phyloP scores from a whole-genome alignment of 2,797 vertebrate genomes.

The Pantherophis vulpinus region DNA sequence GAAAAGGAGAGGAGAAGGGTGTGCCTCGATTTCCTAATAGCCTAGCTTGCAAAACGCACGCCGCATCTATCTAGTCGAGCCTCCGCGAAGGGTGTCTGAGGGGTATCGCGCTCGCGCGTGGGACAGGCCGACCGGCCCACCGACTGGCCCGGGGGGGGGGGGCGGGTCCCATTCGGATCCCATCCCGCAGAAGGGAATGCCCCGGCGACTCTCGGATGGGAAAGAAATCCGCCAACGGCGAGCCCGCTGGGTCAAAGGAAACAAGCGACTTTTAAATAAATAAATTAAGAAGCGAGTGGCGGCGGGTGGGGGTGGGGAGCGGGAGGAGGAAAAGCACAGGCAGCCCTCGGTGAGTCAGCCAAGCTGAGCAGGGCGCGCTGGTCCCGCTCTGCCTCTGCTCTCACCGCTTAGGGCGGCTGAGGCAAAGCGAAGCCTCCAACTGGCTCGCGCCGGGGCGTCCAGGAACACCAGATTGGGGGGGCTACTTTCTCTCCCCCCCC shows the following conservation, averaged over 20 bases:
- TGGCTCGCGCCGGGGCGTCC: conserved; percentile 36
- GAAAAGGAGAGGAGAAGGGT: background rate
- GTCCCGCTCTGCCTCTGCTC: background rate
- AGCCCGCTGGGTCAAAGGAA: background rate
- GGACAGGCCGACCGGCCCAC: background rate
- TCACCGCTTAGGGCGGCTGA: background rate
- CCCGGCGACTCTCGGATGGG: background rate
- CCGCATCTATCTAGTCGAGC: background rate
- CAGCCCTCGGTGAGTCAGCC: background rate
- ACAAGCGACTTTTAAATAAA: background rate
- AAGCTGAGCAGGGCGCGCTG: background rate
- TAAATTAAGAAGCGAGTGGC: background rate
- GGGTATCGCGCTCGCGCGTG: background rate
- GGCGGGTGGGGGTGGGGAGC: background rate
- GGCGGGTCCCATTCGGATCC: background rate
- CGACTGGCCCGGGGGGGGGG: background rate
- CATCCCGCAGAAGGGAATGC: background rate
- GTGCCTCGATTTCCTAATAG: background rate
- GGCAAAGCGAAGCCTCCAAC: background rate
- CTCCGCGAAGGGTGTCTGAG: background rate
- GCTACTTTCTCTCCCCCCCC: too few species aligned
- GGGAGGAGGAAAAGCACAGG: background rate
- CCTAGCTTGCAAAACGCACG: background rate
- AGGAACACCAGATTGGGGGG: background rate
- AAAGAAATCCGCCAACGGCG: background rate